These are phyloP conservation scores for Spondyliosoma cantharus DNA, from an alignment of 2,797 vertebrate genomes.

Conservation along the genomic window DNA sequence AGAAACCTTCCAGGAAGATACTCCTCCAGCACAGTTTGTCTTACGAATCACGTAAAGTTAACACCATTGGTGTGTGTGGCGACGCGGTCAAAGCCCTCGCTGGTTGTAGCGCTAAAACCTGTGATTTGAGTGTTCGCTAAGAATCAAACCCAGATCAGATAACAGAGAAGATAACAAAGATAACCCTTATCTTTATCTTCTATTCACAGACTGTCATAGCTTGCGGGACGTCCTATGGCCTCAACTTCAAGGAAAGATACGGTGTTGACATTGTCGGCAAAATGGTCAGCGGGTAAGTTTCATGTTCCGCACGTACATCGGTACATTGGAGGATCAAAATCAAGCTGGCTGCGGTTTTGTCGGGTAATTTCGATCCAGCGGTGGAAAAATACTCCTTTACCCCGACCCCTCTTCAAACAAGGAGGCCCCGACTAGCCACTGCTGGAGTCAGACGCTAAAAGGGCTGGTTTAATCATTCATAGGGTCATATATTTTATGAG, in stretches of 20 bases:
- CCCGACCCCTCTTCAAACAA: neutral
- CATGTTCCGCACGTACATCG: neutral
- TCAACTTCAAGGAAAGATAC: slow-evolving; percentile 83
- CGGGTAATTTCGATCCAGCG: neutral
- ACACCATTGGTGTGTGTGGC: neutral
- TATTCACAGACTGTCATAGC: slow-evolving; percentile 89
- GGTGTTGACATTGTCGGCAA: slow-evolving; percentile 85
- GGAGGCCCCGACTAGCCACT: too few species aligned
- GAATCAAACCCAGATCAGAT: neutral
- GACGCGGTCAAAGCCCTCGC: neutral
- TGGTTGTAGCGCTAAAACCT: neutral
- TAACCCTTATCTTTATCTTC: neutral
- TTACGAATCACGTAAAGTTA: neutral
- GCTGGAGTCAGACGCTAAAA: neutral
- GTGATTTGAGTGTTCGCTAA: neutral
- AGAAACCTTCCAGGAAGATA: neutral
- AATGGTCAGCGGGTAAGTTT: slow-evolving; percentile 88
- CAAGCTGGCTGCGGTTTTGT: neutral
- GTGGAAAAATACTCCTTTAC: neutral
- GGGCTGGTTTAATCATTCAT: neutral
- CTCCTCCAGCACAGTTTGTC: neutral
- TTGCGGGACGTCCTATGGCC: slow-evolving; percentile 87
- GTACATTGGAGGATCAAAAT: neutral
- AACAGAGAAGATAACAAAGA: too few species aligned
- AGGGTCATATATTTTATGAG: neutral